Percentiles rank a stretch among this genome's conserved stretches.
Conservation (phyloP, 1,140 invertebrate species). For the Propsilocerus akamusi region DNA sequence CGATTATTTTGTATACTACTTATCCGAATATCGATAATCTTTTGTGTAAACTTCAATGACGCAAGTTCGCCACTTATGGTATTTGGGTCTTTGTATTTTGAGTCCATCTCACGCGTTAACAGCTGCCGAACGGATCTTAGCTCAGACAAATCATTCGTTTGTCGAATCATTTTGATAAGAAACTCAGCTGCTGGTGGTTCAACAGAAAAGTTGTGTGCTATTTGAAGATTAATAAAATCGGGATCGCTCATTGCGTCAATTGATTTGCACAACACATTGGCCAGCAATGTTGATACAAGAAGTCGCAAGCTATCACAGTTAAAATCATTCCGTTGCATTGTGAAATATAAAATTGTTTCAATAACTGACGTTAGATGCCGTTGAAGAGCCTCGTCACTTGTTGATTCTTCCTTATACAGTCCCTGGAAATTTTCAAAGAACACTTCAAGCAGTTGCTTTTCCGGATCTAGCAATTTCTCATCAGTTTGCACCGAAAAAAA, state of each 20-base stretch:
- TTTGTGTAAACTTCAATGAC: not conserved
- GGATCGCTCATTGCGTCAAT: conserved; percentile 73
- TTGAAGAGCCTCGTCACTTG: conserved; percentile 3
- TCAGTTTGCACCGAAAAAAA: conserved; percentile 18
- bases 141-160: conserved; percentile 5
- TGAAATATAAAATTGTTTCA: conserved; percentile 67
- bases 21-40: not conserved
- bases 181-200: conserved; percentile 28
- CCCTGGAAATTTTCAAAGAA: conserved; percentile 6
- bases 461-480: conserved; percentile 13
- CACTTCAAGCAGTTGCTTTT: conserved; percentile 5
- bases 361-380: conserved; percentile 60
- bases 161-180: conserved; percentile 5
- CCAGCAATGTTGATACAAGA: conserved; percentile 57
- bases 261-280: conserved; percentile 60
- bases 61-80: not conserved
- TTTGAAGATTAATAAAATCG: conserved; percentile 83
- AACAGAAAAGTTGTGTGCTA: conserved; percentile 49
- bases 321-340: conserved; percentile 71
- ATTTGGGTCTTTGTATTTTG: not conserved
- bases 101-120: conserved; percentile 7
- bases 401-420: conserved; percentile 3
- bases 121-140: conserved; percentile 5
- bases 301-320: conserved; percentile 60
- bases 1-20: not conserved